Conservation (phyloP, 1,140 invertebrate species). For the Halesus radiatus region DNA sequence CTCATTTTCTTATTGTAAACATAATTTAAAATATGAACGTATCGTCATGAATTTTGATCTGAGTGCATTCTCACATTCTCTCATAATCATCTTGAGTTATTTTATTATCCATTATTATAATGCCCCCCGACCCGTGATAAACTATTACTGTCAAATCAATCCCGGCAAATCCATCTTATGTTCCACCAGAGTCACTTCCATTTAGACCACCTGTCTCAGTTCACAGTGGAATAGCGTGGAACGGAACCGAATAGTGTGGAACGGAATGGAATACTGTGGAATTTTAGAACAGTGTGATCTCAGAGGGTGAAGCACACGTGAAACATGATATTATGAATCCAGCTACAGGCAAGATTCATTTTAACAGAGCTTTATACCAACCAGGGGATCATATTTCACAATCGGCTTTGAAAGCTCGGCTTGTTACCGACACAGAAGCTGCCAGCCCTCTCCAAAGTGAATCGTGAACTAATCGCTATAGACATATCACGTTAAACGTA, state of each 20-base stretch:
- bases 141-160: slow-evolving; percentile 17
- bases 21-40: too few relatives aligned
- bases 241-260: too few relatives aligned
- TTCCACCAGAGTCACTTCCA: slow-evolving; percentile 3
- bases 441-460: not conserved
- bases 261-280: too few relatives aligned
- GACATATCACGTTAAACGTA: not conserved
- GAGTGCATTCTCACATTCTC: too few relatives aligned
- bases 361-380: slow-evolving; percentile 30
- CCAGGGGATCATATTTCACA: slow-evolving; percentile 41
- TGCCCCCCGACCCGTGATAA: not conserved
- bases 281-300: not conserved
- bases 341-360: slow-evolving; percentile 40
- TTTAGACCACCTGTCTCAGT: slow-evolving; percentile 23
- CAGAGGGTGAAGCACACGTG: slow-evolving; percentile 3
- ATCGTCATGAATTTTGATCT: too few relatives aligned
- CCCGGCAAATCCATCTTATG: not conserved
- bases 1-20: too few relatives aligned
- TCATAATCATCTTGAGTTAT: too few relatives aligned
- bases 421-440: slow-evolving; percentile 6
- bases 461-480: not conserved
- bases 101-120: too few relatives aligned
- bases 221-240: not conserved
- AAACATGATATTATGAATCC: slow-evolving; percentile 16
- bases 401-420: slow-evolving; percentile 7